Conservation (phyloP, 2,888 invertebrate species). For the Scaptomyza parva region DNA sequence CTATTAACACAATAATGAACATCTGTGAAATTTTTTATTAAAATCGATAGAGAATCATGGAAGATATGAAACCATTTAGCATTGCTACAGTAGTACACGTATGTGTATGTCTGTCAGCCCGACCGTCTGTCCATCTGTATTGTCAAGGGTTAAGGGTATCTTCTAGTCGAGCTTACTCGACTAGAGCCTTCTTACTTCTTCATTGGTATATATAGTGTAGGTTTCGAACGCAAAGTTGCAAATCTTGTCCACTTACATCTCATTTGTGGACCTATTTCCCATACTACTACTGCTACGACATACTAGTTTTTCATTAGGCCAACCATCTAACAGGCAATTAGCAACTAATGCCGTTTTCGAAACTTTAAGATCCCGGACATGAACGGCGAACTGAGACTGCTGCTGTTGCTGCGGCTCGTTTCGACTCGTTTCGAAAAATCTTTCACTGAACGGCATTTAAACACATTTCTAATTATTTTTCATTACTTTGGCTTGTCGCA, state of each 20-base stretch:
- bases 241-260: conserved; percentile 29
- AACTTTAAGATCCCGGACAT: conserved; percentile 37
- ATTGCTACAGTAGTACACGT: no score
- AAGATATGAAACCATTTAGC: no score
- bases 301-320: conserved; percentile 44
- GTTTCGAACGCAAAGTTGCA: conserved; percentile 25
- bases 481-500: conserved; percentile 73
- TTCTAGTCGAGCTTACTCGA: no score
- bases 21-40: no score
- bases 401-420: not conserved
- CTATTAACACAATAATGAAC: no score
- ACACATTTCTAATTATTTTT: conserved; percentile 77
- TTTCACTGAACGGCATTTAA: conserved; percentile 51
- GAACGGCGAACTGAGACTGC: not conserved
- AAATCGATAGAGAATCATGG: no score
- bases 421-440: conserved; percentile 26
- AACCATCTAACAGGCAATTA: conserved; percentile 64
- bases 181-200: no score
- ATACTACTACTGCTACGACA: not conserved
- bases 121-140: no score
- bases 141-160: no score
- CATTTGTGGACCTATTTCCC: conserved; percentile 38
- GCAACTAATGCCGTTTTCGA: conserved; percentile 53
- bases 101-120: no score
- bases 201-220: no score